Percentiles rank a stretch among this genome's conserved stretches.
phyloP scores from a whole-genome alignment of 2,888 invertebrate genomes.

The Iphiclides podalirius region DNA sequence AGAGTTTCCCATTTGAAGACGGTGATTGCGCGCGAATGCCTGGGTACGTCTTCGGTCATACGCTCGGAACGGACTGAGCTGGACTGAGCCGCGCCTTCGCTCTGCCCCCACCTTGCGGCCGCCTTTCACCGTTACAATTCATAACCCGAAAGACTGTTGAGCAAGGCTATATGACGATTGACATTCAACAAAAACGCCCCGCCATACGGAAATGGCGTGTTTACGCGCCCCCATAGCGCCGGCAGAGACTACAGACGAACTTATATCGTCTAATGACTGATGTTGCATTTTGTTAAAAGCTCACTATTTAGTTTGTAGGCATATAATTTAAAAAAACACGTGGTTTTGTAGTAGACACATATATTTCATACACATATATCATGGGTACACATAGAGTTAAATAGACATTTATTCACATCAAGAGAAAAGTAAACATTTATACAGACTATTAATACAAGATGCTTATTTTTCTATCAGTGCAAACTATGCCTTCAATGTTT shows the following conservation, averaged over 20 bases:
- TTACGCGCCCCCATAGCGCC: slow-evolving; percentile 28
- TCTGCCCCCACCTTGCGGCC: slow-evolving; percentile 63
- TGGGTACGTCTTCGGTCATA: slow-evolving; percentile 27
- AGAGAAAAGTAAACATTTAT: not conserved
- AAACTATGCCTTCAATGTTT: not conserved
- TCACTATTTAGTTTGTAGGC: not conserved
- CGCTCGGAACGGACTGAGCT: slow-evolving; percentile 37
- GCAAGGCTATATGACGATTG: slow-evolving; percentile 76
- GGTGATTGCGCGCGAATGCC: slow-evolving; percentile 1
- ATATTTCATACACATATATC: slow-evolving; percentile 3
- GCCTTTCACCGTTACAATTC: slow-evolving; percentile 59
- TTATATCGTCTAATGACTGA: not conserved
- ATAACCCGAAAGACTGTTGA: slow-evolving; percentile 67
- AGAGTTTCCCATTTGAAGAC: slow-evolving; percentile 20
- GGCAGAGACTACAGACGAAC: slow-evolving; percentile 16
- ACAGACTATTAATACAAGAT: no score
- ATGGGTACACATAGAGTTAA: slow-evolving; percentile 7
- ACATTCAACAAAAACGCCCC: slow-evolving; percentile 71
- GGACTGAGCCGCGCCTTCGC: slow-evolving; percentile 39
- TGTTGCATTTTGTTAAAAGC: not conserved
- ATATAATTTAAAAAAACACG: not conserved
- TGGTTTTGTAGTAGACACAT: not conserved
- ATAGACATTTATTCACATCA: slow-evolving; percentile 9
- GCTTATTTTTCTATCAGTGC: not conserved
- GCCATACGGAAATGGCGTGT: slow-evolving; percentile 64